A percentile compares a stretch with the other conserved stretches of the same genome.
Evolutionary conservation across 2,113 vertebrate species (phyloP).

Genomic region (Terrapene triunguis): DNA sequence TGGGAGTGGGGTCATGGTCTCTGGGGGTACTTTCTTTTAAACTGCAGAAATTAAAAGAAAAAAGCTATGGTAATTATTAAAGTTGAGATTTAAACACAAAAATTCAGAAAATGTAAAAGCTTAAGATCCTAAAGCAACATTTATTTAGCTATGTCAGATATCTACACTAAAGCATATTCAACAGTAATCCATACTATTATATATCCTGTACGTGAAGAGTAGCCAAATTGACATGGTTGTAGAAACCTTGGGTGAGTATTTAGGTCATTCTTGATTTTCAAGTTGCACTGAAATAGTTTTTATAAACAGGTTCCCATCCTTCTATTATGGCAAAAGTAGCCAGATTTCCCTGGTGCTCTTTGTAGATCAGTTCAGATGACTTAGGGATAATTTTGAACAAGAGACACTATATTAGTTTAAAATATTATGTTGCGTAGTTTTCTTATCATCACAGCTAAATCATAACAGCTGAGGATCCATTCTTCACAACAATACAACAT

Average conservation of each 20-base stretch:
- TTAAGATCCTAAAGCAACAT: not conserved
- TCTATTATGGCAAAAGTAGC: not conserved
- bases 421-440: not conserved
- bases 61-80: not conserved
- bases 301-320: not conserved
- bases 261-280: not conserved
- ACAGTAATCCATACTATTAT: not conserved
- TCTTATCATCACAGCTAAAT: not conserved
- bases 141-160: not conserved
- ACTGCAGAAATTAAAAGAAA: not conserved
- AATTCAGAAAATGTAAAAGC: not conserved
- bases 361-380: not conserved
- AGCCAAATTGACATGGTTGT: not conserved
- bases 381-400: not conserved
- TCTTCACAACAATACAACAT: not conserved
- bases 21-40: not conserved
- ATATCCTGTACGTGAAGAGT: not conserved
- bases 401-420: not conserved
- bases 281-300: not conserved
- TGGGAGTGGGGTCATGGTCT: not conserved
- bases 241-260: not conserved
- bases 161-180: not conserved
- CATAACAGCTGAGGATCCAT: not conserved
- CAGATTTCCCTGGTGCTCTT: not conserved
- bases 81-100: not conserved